These are phyloP conservation scores for Chelonus insularis DNA, from an alignment of 1,140 invertebrate genomes.

Conservation along the genomic window DNA sequence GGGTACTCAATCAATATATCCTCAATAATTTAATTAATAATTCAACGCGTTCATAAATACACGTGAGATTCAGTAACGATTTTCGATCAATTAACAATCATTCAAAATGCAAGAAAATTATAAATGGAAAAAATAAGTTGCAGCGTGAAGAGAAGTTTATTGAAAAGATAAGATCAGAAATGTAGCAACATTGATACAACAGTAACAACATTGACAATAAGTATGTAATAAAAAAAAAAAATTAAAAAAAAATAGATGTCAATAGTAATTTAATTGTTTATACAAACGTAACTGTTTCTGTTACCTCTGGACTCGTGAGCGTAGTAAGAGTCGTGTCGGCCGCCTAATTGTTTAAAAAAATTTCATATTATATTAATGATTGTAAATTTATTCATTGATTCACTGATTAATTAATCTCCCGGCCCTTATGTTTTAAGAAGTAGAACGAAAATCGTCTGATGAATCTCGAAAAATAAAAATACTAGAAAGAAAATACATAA, in stretches of 20 bases:
- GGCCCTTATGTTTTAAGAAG: not conserved
- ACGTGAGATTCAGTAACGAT: conserved; percentile 10
- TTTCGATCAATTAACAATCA: conserved; percentile 14
- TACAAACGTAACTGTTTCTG: conserved; percentile 31
- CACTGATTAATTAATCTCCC: not conserved
- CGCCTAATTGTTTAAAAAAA: conserved; percentile 35
- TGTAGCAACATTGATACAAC: too few species aligned
- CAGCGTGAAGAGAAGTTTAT: not conserved
- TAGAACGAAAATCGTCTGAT: conserved; percentile 21
- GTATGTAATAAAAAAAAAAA: too few species aligned
- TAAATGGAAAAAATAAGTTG: not conserved
- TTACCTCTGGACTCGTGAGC: conserved; percentile 52
- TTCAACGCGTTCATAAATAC: not conserved
- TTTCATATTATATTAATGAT: not conserved
- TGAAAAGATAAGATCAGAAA: too few species aligned
- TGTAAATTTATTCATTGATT: not conserved
- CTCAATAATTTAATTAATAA: not conserved
- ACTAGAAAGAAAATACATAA: conserved; percentile 1
- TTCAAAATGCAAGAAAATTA: not conserved
- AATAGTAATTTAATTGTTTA: too few species aligned
- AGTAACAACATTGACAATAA: too few species aligned
- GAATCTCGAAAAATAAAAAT: conserved; percentile 4
- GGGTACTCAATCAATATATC: not conserved
- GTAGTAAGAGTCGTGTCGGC: conserved; percentile 46
- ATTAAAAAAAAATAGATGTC: too few species aligned